phyloP scores from a whole-genome alignment of 2,797 vertebrate species.

The Poeciliopsis turneri region DNA sequence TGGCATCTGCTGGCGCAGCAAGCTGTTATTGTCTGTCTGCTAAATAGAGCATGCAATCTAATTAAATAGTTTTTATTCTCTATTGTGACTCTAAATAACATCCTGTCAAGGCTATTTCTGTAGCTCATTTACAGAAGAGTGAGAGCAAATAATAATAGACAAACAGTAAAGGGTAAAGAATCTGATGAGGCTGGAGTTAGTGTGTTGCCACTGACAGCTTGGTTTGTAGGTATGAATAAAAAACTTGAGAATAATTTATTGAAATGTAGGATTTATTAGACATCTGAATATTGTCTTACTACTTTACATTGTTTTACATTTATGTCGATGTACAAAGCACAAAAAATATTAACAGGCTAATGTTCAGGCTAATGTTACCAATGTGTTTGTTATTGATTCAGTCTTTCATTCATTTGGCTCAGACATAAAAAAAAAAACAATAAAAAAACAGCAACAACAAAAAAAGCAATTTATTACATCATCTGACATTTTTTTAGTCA shows the following conservation, averaged over 20 bases:
- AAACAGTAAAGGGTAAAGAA: conserved; percentile 24
- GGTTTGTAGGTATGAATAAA: not conserved
- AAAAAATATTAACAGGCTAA: not conserved
- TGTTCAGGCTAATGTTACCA: not conserved
- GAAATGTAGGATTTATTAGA: not conserved
- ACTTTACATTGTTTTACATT: not conserved
- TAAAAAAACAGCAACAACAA: no score
- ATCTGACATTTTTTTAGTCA: not conserved
- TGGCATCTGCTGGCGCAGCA: conserved; percentile 2
- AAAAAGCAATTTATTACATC: not conserved
- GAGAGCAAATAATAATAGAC: conserved; percentile 35
- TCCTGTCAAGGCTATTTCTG: conserved; percentile 7
- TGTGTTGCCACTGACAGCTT: conserved; percentile 39
- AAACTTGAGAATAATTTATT: not conserved
- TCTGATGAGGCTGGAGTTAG: conserved; percentile 25
- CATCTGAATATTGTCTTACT: not conserved
- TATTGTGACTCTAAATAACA: conserved; percentile 8
- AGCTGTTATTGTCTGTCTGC: conserved; percentile 31
- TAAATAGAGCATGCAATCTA: conserved; percentile 67
- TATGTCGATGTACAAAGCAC: not conserved
- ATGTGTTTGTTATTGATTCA: not conserved
- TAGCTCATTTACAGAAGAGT: conserved; percentile 18
- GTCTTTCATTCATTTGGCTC: not conserved
- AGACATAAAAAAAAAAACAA: not conserved
- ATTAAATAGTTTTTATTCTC: conserved; percentile 36